Percentiles rank a stretch among this genome's conserved stretches.
phyloP scores from a whole-genome alignment of 2,113 vertebrate genomes.

The Osmerus mordax region DNA sequence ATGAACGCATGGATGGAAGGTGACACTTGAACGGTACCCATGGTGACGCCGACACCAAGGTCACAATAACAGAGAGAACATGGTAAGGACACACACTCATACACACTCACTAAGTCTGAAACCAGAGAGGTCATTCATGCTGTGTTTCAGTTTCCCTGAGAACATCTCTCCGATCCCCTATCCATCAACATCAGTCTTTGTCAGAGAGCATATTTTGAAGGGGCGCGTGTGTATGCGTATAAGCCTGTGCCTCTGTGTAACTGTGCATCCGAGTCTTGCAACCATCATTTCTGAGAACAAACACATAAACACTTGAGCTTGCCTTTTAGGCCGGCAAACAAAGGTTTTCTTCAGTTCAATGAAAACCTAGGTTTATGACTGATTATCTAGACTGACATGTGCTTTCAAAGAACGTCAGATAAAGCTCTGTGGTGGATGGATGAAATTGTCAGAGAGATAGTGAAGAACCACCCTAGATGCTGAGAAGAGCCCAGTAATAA shows the following conservation, averaged over 20 bases:
- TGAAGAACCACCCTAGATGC: no score
- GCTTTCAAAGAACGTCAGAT: neutral
- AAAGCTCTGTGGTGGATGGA: no score
- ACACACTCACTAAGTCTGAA: neutral
- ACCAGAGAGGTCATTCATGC: neutral
- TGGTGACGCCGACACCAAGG: slow-evolving; percentile 21
- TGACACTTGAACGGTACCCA: slow-evolving; percentile 41
- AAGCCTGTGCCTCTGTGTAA: neutral
- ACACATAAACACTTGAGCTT: neutral
- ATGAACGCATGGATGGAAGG: slow-evolving; percentile 25
- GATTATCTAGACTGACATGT: neutral
- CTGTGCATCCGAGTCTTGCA: neutral
- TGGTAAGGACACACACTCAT: neutral
- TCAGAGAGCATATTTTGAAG: neutral
- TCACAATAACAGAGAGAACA: slow-evolving; percentile 5
- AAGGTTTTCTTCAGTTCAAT: neutral
- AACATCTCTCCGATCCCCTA: neutral
- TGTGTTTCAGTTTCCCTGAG: neutral
- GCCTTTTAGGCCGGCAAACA: neutral
- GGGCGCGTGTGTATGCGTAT: neutral
- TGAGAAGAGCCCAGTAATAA: no score
- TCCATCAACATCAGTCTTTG: neutral
- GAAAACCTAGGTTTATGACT: neutral
- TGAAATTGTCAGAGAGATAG: no score
- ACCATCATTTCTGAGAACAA: neutral